phyloP scores from a whole-genome alignment of 2,888 invertebrate species.

The Dromius quadrimaculatus region DNA sequence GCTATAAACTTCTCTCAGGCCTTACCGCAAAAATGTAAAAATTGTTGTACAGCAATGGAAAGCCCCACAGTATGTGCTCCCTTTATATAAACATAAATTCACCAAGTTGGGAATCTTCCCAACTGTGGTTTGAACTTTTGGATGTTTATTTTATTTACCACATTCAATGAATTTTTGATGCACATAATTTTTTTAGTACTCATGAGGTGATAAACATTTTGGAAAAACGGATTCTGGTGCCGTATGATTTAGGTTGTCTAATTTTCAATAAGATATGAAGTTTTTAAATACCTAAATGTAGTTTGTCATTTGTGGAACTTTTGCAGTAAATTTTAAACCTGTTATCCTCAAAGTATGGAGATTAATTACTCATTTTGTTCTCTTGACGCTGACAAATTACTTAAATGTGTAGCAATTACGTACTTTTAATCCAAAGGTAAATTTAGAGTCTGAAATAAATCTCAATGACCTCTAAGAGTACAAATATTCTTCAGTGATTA shows the following conservation, averaged over 20 bases:
- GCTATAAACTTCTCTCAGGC: conserved; percentile 30
- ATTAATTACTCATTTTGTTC: no score
- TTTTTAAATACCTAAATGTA: no score
- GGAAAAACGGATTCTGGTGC: background rate
- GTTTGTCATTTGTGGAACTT: conserved; percentile 9
- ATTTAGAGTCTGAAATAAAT: no score
- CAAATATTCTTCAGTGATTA: no score
- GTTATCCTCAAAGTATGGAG: no score
- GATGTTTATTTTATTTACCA: conserved; percentile 22
- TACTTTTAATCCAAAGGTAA: no score
- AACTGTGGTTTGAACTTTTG: conserved; percentile 11
- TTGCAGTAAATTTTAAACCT: background rate
- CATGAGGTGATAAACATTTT: background rate
- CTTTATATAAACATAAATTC: conserved; percentile 8
- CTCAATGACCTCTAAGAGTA: no score
- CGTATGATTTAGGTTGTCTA: conserved; percentile 13
- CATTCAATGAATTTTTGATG: conserved; percentile 4
- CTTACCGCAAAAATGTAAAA: conserved; percentile 18
- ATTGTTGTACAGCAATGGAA: conserved; percentile 18
- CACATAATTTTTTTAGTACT: conserved; percentile 6
- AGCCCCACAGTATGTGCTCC: background rate
- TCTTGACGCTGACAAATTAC: no score
- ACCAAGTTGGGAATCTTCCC: background rate
- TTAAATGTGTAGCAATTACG: no score
- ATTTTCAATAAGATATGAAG: background rate